Base-by-base conservation (phyloP, 2,888 invertebrate genomes). In the Drosophila mimetica region DNA sequence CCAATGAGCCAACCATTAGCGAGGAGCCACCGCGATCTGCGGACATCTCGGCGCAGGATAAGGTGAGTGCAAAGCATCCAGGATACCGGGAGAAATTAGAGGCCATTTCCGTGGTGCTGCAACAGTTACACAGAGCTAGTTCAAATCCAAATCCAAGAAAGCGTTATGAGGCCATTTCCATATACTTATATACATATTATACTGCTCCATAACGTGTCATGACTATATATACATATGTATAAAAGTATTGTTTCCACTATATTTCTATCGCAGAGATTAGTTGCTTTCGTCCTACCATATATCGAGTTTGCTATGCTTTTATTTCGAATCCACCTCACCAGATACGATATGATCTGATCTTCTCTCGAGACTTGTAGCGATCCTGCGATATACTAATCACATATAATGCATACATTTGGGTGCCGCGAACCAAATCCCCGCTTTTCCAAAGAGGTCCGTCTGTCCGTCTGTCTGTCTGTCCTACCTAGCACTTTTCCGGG, bases 31-130 rank as follows among this genome's bases (percentile, higher is more conserved):
- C 91, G 70, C 87, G 94, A 91, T 86, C 94, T 89, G 79, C 93
- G 50, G 92, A 93, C 81, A 90, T 92, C 44, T 92, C 93, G 79
- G 93, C 93, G 75, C 94, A 95, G 76, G 95, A 96, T 92, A 96
- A 96, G 96, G 96, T 96, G 94, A 93, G 89, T 72, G 55, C 14
- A 30, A 41, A 22, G 36, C 28, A 36, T 28, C 37, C 28, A n/a
- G 44, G 22, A n/a, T 25, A 14, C 9, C n/a, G 37, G 16, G 25
- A 13, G 14, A 4, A 9, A 34, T 14, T 14, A 5, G 8, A 41
- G 9, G 36, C 11, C 30, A 28, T 13, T 16, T 8, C 39, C 34
- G 16, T 44, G 34, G 13, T 36, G 37, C 39, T 59, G 59, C 48
- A 28, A 59, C 44, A 58, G 34, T 48, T 46, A 54, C 60, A 72